phyloP scores from a whole-genome alignment of 2,888 invertebrate genomes.

The Dryobota labecula region DNA sequence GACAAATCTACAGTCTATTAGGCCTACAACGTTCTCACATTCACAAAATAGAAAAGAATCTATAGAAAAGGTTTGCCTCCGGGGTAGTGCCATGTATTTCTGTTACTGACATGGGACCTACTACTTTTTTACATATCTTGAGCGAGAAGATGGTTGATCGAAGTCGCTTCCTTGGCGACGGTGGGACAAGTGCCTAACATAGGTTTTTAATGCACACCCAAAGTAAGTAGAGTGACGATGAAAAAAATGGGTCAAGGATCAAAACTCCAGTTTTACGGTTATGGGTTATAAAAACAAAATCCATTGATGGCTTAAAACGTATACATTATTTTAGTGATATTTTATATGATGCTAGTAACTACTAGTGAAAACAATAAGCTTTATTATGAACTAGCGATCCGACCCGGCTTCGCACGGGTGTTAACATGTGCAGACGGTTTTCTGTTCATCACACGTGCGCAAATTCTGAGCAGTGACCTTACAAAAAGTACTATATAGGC shows the following conservation, averaged over 20 bases:
- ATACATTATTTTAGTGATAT: conserved; percentile 34
- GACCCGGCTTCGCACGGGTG: not conserved
- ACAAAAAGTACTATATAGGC: no score
- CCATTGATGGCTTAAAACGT: conserved; percentile 38
- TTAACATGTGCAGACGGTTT: no score
- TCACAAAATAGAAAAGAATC: no score
- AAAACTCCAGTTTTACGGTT: conserved; percentile 49
- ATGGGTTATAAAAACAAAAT: conserved; percentile 52
- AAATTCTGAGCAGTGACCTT: no score
- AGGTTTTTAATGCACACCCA: not conserved
- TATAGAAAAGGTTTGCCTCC: no score
- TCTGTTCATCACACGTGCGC: no score
- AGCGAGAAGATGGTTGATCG: no score
- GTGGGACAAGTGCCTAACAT: not conserved
- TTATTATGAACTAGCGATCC: not conserved
- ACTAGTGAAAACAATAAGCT: conserved; percentile 20
- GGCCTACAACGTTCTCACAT: no score
- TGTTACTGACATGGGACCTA: no score
- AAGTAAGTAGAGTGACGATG: conserved; percentile 16
- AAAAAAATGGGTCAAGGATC: conserved; percentile 20
- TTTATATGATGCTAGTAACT: conserved; percentile 30
- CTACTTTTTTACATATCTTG: no score
- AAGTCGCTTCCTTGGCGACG: not conserved
- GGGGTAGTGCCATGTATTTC: no score
- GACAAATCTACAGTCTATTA: no score